phyloP scores from a whole-genome alignment of 2,113 vertebrate species.

The Gopherus evgoodei region DNA sequence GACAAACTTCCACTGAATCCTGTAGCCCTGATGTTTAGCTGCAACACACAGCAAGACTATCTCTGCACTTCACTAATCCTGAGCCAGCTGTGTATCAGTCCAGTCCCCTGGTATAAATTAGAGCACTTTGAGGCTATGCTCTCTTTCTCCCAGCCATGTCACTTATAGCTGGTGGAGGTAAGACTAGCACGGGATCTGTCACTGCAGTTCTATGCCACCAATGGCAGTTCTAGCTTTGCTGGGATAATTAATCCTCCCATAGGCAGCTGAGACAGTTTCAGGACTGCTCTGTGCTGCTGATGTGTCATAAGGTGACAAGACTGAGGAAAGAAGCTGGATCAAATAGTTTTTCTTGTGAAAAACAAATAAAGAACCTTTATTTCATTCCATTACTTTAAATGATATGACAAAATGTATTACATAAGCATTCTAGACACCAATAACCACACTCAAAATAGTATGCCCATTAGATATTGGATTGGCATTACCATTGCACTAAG shows the following conservation, averaged over 20 bases:
- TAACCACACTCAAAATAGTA: background rate
- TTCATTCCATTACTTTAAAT: background rate
- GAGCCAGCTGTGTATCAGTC: background rate
- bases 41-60: accelerated
- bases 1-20: background rate
- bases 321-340: background rate
- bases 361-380: background rate
- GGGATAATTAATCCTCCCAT: background rate
- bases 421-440: background rate
- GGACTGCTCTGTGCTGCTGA: background rate
- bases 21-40: background rate
- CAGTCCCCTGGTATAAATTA: background rate
- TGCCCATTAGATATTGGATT: background rate
- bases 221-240: background rate
- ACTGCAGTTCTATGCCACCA: background rate
- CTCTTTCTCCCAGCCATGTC: background rate
- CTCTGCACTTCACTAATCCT: background rate
- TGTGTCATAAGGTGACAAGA: background rate
- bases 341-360: background rate
- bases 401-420: background rate
- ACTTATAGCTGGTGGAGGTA: background rate
- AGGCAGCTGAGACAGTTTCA: background rate
- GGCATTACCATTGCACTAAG: background rate
- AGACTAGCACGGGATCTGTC: background rate
- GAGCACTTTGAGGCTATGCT: background rate